These are phyloP conservation scores for Eurypyga helias DNA, from an alignment of 2,113 vertebrate genomes.

Conservation along the genomic window DNA sequence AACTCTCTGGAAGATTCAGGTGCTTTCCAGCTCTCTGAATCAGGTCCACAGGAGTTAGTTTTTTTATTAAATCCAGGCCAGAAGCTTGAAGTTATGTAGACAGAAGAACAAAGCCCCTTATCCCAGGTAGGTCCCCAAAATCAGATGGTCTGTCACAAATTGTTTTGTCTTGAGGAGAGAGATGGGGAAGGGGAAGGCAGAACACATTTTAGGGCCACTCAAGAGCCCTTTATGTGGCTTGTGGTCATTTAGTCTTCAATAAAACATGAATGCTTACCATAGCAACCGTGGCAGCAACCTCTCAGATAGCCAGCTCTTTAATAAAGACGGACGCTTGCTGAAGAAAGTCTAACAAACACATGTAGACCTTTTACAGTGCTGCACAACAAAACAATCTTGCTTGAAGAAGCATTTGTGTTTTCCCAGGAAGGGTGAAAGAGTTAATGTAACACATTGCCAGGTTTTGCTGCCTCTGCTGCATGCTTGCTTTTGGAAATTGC, in stretches of 20 bases:
- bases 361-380: background rate
- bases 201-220: conserved; percentile 5
- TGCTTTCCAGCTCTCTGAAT: background rate
- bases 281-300: conserved; percentile 65
- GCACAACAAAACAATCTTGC: conserved; percentile 30
- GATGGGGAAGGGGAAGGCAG: background rate
- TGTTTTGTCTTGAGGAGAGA: background rate
- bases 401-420: conserved; percentile 43
- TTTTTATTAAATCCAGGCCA: background rate
- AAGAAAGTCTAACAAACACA: conserved; percentile 23
- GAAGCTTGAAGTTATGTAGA: background rate
- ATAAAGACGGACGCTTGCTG: conserved; percentile 34
- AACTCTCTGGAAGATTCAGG: background rate
- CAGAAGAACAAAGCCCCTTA: background rate
- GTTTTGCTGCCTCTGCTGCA: background rate
- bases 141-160: background rate
- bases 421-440: background rate
- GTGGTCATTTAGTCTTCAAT: conserved; percentile 69
- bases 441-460: background rate
- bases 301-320: conserved; percentile 5
- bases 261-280: conserved; percentile 73
- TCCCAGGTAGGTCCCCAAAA: background rate
- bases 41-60: background rate
- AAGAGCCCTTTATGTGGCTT: conserved; percentile 45
- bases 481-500: background rate